Conservation (phyloP, 2,888 invertebrate species). For the Sicus ferrugineus region DNA sequence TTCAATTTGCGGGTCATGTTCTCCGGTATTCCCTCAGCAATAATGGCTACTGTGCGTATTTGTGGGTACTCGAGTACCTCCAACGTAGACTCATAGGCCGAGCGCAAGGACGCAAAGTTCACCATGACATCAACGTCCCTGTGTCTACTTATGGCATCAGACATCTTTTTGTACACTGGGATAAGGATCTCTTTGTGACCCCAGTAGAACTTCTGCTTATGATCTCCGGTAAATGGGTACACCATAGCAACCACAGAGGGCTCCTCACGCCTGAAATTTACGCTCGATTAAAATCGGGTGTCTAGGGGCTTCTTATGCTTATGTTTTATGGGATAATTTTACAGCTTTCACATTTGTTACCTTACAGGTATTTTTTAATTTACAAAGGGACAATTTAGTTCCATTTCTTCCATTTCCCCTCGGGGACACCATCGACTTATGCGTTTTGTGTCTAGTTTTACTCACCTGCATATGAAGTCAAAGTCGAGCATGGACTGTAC, state of each 20-base stretch:
- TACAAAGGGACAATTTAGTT: no score
- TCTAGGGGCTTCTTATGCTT: no score
- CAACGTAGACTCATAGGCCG: conserved; percentile 95
- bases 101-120: conserved; percentile 96
- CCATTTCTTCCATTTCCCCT: no score
- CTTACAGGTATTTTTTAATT: no score
- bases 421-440: no score
- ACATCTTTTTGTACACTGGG: conserved; percentile 96
- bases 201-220: conserved; percentile 99
- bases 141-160: conserved; percentile 94
- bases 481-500: conserved; percentile 74
- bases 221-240: conserved; percentile 98
- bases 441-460: conserved; percentile 9
- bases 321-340: no score
- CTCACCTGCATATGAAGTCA: conserved; percentile 65
- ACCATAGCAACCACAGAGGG: conserved; percentile 96
- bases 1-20: conserved; percentile 96
- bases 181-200: conserved; percentile 97
- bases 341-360: no score
- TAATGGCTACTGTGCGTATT: conserved; percentile 95
- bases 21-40: conserved; percentile 99
- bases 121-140: conserved; percentile 94
- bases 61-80: conserved; percentile 94
- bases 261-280: conserved; percentile 80
- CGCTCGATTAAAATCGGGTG: no score